Conservation (phyloP, 2,888 invertebrate genomes). For the Miltochrista miniata region DNA sequence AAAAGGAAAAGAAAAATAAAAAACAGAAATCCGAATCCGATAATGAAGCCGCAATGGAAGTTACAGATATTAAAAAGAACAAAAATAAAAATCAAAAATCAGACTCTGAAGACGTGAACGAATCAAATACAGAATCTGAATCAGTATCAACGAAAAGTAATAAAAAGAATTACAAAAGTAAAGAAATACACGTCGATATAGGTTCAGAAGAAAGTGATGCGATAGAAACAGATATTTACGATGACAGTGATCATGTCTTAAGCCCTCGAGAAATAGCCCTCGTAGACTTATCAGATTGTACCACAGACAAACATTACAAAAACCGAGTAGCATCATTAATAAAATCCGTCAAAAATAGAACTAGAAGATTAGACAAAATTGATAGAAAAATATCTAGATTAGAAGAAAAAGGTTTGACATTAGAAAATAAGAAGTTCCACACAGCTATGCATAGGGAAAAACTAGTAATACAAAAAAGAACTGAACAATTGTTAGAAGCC, state of each 20-base stretch:
- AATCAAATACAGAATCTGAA: conserved; percentile 1
- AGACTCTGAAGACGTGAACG: conserved; percentile 2
- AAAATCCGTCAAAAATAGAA: conserved; percentile 56
- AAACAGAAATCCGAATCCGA: not conserved
- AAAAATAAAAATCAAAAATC: conserved; percentile 11
- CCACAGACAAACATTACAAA: conserved; percentile 53
- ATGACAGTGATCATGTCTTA: conserved; percentile 51
- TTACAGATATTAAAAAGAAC: not conserved
- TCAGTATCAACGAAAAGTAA: too few relatives aligned
- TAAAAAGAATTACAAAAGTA: conserved; percentile 11
- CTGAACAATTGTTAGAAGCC: conserved; percentile 51
- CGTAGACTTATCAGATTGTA: conserved; percentile 62
- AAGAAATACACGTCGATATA: conserved; percentile 14
- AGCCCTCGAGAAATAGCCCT: conserved; percentile 57
- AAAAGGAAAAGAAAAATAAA: conserved; percentile 8
- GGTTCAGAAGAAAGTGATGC: conserved; percentile 63
- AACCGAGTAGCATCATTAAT: conserved; percentile 53
- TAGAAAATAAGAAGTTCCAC: conserved; percentile 63
- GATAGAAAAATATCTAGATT: conserved; percentile 56
- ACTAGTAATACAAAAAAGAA: conserved; percentile 49
- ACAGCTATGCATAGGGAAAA: conserved; percentile 68
- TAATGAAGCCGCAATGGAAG: not conserved
- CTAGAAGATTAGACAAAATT: conserved; percentile 45
- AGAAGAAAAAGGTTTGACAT: conserved; percentile 56
- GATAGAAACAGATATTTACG: conserved; percentile 62